A percentile compares a stretch with the other conserved stretches of the same genome.
phyloP scores from a whole-genome alignment of 2,888 invertebrate genomes.

The Alsophila aescularia region DNA sequence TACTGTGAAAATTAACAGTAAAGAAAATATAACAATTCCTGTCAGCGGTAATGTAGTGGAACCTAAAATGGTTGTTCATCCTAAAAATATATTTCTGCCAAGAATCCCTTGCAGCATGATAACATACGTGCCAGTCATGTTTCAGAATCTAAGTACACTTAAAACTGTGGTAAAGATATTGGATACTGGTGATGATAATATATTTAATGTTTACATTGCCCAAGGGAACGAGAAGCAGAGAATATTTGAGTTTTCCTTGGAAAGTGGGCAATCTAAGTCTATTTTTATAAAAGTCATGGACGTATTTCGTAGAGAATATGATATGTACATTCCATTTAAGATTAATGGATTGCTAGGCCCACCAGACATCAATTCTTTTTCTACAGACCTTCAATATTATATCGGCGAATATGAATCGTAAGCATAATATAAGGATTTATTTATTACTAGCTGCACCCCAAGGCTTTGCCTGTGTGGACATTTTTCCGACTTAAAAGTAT shows the following conservation, averaged over 20 bases:
- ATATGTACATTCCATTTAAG: constrained; percentile 84
- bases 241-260: constrained; percentile 59
- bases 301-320: constrained; percentile 76
- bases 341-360: constrained; percentile 86
- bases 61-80: constrained; percentile 77
- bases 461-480: too few relatives aligned
- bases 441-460: too few relatives aligned
- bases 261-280: constrained; percentile 66
- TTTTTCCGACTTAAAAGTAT: too few relatives aligned
- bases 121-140: constrained; percentile 67
- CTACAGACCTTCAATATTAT: constrained; percentile 67
- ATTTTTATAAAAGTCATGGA: constrained; percentile 71
- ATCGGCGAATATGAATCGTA: constrained; percentile 65
- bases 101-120: constrained; percentile 74
- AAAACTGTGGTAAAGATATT: constrained; percentile 61
- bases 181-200: constrained; percentile 66
- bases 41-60: constrained; percentile 78
- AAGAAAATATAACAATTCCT: constrained; percentile 69
- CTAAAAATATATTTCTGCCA: constrained; percentile 76
- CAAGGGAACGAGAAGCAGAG: constrained; percentile 67
- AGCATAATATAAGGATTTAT: constrained; percentile 35
- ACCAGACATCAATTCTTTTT: constrained; percentile 56
- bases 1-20: constrained; percentile 71
- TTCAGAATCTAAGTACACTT: constrained; percentile 64
- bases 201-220: constrained; percentile 65